A percentile compares a stretch with the other conserved stretches of the same genome.
Evolutionary conservation across 2,113 vertebrate species (phyloP).

Genomic region (Siphamia tubifer): DNA sequence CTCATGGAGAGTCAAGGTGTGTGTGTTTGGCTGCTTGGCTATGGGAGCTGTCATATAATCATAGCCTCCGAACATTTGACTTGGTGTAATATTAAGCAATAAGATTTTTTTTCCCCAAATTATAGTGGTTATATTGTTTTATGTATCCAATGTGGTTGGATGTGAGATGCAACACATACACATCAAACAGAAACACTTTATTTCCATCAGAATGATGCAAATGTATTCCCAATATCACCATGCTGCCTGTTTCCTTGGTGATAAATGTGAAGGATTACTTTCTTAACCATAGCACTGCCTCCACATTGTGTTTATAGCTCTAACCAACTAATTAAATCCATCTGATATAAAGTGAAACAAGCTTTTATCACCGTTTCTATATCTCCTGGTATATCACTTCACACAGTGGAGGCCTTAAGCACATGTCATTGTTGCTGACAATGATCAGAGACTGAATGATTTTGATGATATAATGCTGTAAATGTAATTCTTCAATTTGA

Average conservation of each 20-base stretch:
- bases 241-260: constrained; percentile 40
- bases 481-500: no score
- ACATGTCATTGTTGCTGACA: background rate
- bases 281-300: constrained; percentile 3
- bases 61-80: background rate
- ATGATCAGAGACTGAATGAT: background rate
- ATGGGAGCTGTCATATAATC: background rate
- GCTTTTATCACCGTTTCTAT: background rate
- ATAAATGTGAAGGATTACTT: background rate
- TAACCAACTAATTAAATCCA: background rate
- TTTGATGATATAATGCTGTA: background rate
- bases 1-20: constrained; percentile 28
- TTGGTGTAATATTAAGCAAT: background rate
- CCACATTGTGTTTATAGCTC: background rate
- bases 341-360: background rate
- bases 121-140: background rate
- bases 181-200: background rate
- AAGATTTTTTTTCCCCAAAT: no score
- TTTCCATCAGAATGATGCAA: background rate
- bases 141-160: background rate
- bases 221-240: background rate
- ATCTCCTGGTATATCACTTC: background rate
- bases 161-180: background rate
- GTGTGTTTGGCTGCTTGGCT: background rate
- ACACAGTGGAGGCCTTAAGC: background rate